phyloP scores from a whole-genome alignment of 2,797 vertebrate species.

The Apogon talboti region DNA sequence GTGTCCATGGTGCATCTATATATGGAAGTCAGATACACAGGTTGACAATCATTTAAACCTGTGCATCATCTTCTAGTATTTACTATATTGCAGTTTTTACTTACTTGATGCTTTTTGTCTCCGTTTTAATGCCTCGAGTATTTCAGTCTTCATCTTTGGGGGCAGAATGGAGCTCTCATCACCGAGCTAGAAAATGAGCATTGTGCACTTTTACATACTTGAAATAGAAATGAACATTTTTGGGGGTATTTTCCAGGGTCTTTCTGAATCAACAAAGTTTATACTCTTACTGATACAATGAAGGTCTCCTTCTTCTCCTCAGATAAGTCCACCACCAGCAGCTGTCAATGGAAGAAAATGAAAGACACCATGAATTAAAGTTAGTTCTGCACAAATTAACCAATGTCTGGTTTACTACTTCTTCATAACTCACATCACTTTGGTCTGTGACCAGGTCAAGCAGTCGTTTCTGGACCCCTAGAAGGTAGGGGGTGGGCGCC shows the following conservation, averaged over 20 bases:
- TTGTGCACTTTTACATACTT: slow-evolving; percentile 1
- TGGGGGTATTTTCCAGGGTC: too few relatives aligned
- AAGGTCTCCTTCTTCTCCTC: slow-evolving; percentile 83
- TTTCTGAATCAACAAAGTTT: too few relatives aligned
- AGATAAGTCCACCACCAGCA: slow-evolving; percentile 91
- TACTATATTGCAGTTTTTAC: slow-evolving; percentile 14
- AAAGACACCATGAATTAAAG: neutral
- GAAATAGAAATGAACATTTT: neutral
- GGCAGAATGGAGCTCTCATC: slow-evolving; percentile 92
- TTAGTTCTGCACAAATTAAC: neutral
- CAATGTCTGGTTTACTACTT: neutral
- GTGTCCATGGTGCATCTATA: too few relatives aligned
- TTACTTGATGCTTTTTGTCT: slow-evolving; percentile 72
- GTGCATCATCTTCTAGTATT: too few relatives aligned
- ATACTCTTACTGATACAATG: slow-evolving; percentile 83
- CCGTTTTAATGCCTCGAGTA: slow-evolving; percentile 81
- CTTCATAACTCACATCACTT: slow-evolving; percentile 74
- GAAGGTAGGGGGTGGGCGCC: slow-evolving; percentile 95
- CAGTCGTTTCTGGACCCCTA: slow-evolving; percentile 90
- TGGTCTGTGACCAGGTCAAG: slow-evolving; percentile 86
- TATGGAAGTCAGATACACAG: too few relatives aligned
- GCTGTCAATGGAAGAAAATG: slow-evolving; percentile 70
- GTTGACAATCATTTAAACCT: too few relatives aligned
- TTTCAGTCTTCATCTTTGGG: slow-evolving; percentile 88
- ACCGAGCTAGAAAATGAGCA: slow-evolving; percentile 81